phyloP scores from a whole-genome alignment of 2,888 invertebrate species.

The Julus scandinavius region DNA sequence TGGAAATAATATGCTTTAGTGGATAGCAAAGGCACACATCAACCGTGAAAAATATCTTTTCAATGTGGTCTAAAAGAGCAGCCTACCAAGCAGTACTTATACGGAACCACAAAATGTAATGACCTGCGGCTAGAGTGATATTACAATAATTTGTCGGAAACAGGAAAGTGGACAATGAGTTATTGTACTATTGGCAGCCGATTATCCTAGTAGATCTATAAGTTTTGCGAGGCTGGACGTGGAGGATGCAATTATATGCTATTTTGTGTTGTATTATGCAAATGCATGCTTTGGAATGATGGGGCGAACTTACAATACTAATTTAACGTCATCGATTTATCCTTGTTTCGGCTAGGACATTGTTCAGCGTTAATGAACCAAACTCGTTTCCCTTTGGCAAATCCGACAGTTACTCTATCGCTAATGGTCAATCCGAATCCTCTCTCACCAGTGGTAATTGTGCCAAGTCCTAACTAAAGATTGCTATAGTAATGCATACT shows the following conservation, averaged over 20 bases:
- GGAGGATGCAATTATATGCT: background rate
- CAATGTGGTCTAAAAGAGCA: background rate
- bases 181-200: background rate
- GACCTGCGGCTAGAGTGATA: background rate
- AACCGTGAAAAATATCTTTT: background rate
- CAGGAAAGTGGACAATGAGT: background rate
- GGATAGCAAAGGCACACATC: background rate
- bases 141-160: background rate
- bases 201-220: background rate
- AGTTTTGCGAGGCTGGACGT: background rate
- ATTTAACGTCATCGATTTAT: too few species aligned
- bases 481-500: too few species aligned
- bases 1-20: background rate
- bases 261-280: background rate
- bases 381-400: too few species aligned
- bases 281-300: background rate
- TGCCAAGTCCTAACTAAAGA: too few species aligned
- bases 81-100: background rate
- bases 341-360: too few species aligned
- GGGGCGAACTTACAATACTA: background rate
- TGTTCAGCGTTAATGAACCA: too few species aligned
- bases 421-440: too few species aligned
- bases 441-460: too few species aligned
- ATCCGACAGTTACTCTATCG: too few species aligned
- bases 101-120: background rate